A percentile compares a stretch with the other conserved stretches of the same genome.
Conservation (phyloP, 1,140 invertebrate species). For the Dreissena rostriformis region DNA sequence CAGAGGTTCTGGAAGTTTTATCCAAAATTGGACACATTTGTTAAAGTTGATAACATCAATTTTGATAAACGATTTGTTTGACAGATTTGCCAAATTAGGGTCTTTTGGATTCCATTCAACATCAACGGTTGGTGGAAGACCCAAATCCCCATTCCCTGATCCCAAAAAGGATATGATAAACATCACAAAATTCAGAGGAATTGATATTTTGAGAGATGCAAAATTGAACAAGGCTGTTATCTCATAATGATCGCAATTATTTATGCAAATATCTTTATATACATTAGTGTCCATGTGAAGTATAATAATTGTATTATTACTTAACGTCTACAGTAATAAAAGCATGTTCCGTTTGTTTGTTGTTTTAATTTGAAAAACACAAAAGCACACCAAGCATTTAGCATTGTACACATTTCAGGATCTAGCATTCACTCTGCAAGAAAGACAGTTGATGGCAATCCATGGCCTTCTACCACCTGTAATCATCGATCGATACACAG, state of each 20-base stretch:
- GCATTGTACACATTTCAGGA: constrained; percentile 65
- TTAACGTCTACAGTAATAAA: no score
- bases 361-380: no score
- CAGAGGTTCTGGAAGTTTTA: no score
- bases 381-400: no score
- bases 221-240: constrained; percentile 77
- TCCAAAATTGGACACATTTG: no score
- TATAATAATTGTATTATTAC: no score
- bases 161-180: constrained; percentile 70
- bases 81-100: constrained; percentile 16
- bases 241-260: no score
- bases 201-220: constrained; percentile 79
- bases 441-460: constrained; percentile 80
- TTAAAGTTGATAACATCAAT: no score
- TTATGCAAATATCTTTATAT: no score
- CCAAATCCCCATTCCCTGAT: constrained; percentile 26
- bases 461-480: constrained; percentile 80
- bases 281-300: no score
- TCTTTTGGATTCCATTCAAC: constrained; percentile 29
- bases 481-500: constrained; percentile 76
- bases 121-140: background rate
- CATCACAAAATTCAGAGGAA: constrained; percentile 74
- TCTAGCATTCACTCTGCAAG: constrained; percentile 79
- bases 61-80: background rate
- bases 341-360: no score